These are phyloP conservation scores for Littorina saxatilis DNA, from an alignment of 1,140 invertebrate genomes.

Conservation along the genomic window DNA sequence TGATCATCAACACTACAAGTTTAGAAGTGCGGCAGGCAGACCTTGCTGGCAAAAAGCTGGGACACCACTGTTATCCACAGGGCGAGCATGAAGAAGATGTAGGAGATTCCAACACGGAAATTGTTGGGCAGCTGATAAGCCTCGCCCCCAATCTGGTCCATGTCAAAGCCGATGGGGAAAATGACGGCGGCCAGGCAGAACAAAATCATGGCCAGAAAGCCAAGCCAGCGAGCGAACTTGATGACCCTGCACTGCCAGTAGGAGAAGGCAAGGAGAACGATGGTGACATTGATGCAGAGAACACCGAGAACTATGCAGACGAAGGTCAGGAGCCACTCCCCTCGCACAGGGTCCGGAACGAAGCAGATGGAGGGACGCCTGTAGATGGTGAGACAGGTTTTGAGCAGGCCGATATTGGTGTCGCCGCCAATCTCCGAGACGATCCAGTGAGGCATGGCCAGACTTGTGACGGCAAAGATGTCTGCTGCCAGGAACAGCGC, in stretches of 20 bases:
- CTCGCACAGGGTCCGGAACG: constrained; percentile 86
- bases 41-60: constrained; percentile 97
- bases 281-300: constrained; percentile 93
- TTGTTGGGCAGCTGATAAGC: constrained; percentile 96
- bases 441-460: constrained; percentile 97
- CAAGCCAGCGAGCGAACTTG: constrained; percentile 95
- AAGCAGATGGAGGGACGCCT: constrained; percentile 92
- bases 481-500: constrained; percentile 94
- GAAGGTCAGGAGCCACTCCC: constrained; percentile 92
- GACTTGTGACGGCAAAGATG: constrained; percentile 93
- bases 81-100: constrained; percentile 95
- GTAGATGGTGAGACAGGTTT: constrained; percentile 94
- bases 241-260: constrained; percentile 94
- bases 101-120: constrained; percentile 96
- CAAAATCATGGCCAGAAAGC: constrained; percentile 96
- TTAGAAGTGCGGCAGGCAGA: constrained; percentile 89
- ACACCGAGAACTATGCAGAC: constrained; percentile 95
- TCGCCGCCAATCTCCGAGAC: constrained; percentile 92
- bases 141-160: constrained; percentile 96
- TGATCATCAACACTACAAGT: too few relatives aligned
- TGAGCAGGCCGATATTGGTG: constrained; percentile 92
- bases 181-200: constrained; percentile 96
- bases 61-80: constrained; percentile 97
- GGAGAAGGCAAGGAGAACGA: constrained; percentile 90
- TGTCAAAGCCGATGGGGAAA: constrained; percentile 96